phyloP scores from a whole-genome alignment of 2,888 invertebrate genomes.

The Volucella bombylans region DNA sequence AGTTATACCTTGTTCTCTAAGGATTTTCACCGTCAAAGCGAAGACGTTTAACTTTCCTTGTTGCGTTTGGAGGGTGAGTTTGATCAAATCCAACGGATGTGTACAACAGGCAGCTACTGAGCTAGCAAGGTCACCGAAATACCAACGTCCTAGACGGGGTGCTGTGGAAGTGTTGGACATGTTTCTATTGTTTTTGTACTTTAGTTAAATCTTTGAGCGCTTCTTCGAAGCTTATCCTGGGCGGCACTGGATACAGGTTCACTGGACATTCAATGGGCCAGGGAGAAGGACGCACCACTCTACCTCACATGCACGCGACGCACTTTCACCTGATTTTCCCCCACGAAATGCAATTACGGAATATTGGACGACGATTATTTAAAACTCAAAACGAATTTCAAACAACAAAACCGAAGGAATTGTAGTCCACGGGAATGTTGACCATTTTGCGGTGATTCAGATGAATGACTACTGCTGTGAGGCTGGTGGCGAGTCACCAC shows the following conservation, averaged over 20 bases:
- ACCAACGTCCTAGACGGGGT: constrained; percentile 87
- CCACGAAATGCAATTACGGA: constrained; percentile 1
- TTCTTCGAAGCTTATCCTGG: neutral
- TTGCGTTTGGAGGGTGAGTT: constrained; percentile 96
- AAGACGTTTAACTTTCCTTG: constrained; percentile 91
- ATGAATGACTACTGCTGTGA: constrained; percentile 8
- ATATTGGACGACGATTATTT: neutral
- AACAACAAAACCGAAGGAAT: neutral
- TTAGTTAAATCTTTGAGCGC: constrained; percentile 16
- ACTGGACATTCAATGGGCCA: constrained; percentile 32
- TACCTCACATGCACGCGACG: constrained; percentile 1
- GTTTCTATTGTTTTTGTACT: constrained; percentile 39
- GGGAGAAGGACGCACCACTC: constrained; percentile 13
- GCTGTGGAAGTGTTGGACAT: constrained; percentile 45
- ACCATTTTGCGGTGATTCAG: constrained; percentile 1
- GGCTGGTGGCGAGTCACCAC: constrained; percentile 9
- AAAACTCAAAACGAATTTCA: neutral
- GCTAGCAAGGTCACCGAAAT: constrained; percentile 97
- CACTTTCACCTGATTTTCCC: constrained; percentile 3
- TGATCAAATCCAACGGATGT: constrained; percentile 97
- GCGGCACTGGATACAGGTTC: constrained; percentile 16
- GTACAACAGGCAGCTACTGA: constrained; percentile 97
- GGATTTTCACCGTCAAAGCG: constrained; percentile 88
- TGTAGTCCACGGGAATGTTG: neutral
- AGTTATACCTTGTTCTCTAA: constrained; percentile 91